Base-by-base conservation (phyloP, 1,140 invertebrate species). In the Drosophila ogumai region DNA sequence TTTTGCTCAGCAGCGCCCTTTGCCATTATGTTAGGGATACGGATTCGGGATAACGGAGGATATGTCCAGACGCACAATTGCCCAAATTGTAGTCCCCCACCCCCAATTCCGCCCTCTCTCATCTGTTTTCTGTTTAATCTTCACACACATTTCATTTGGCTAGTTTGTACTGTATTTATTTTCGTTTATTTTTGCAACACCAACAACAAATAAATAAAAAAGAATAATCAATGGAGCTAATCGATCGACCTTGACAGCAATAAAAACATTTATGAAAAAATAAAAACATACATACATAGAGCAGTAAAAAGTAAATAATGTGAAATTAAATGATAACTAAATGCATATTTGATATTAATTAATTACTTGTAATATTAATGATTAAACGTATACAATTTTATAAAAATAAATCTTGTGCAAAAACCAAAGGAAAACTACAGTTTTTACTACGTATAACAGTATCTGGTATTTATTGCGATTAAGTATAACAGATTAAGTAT, bases 361-460 rank as follows among this genome's bases (percentile, higher is more conserved):
- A 88, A 82, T 82, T 86, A 87, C 73, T 88, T 88, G 81, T 88
- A 88, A 88, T 85, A 88, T 90, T 88, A 88, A 81, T 90, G 80
- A 90, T 85, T 74, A 90, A 90, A 90, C 78, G 78, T 90, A 90
- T 90, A 90, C 85, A 90, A 90, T 90, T 90, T 90, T 90, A 90
- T 90, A 90, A 85, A 80, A 90, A 87, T 87, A 90, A 87, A 87
- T 71, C 77, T 75, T 84, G 84, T 88, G 85, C 85, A 90, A 82
- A 82, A 75, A 80, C 72, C 58, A 49, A 56, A 17, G 15, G n/a
- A 19, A 40, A 19, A 12, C 3, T 6, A 55, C 3, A 17, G 31
- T 36, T 43, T 44, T 47, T 73, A 43, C 7, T 67, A n/a, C 9
- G 31, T n/a, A 31, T 31, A 25, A 5, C 25, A 28, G 5, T 28